A percentile compares a stretch with the other conserved stretches of the same genome.
Evolutionary conservation across 2,113 vertebrate species (phyloP).

Genomic region (Struthidea cinerea): DNA sequence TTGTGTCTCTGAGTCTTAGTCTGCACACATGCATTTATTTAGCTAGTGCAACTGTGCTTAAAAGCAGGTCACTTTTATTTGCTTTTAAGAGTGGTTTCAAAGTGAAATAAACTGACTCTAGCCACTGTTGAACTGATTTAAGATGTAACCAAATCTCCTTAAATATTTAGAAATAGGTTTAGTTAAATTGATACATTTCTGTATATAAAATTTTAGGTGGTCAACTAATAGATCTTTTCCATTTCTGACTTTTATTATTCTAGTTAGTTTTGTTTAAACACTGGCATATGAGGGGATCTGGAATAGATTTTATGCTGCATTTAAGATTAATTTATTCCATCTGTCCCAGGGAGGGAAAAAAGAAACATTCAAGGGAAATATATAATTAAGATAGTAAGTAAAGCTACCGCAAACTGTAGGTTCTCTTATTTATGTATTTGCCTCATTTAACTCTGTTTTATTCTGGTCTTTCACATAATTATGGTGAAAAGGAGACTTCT

Average conservation of each 20-base stretch:
- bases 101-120: slow-evolving; percentile 5
- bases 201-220: slow-evolving; percentile 42
- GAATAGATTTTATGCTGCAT: slow-evolving; percentile 63
- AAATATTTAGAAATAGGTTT: slow-evolving; percentile 47
- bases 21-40: background rate
- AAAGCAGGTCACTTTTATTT: background rate
- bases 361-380: slow-evolving; percentile 53
- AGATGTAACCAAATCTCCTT: slow-evolving; percentile 23
- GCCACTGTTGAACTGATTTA: slow-evolving; percentile 3
- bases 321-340: slow-evolving; percentile 66
- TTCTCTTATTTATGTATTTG: slow-evolving; percentile 56
- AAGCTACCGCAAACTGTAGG: slow-evolving; percentile 47
- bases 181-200: slow-evolving; percentile 29
- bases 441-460: slow-evolving; percentile 43
- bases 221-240: slow-evolving; percentile 57
- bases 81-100: background rate
- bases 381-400: slow-evolving; percentile 58
- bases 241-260: slow-evolving; percentile 58
- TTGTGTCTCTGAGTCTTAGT: background rate
- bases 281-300: slow-evolving; percentile 44
- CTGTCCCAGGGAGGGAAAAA: slow-evolving; percentile 45
- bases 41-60: background rate
- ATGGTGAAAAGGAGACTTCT: background rate
- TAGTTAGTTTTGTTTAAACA: slow-evolving; percentile 47
- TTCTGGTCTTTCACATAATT: slow-evolving; percentile 42